Percentiles rank a stretch among this genome's conserved stretches.
These are phyloP conservation scores for Lottia scabra DNA, from an alignment of 2,888 invertebrate species.

Conservation along the genomic window DNA sequence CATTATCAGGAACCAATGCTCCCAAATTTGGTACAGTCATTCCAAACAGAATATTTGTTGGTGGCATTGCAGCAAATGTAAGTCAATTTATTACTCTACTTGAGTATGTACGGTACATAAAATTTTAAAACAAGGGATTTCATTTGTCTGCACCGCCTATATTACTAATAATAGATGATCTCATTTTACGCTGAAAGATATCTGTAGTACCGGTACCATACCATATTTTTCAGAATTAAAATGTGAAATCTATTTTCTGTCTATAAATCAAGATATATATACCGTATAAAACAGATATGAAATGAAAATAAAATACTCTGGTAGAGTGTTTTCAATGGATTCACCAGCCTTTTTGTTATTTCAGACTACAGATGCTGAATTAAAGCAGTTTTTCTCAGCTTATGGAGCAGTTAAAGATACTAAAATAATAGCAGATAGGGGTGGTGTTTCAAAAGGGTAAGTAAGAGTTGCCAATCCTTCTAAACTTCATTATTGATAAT, in stretches of 20 bases:
- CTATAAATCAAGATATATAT: too few relatives aligned
- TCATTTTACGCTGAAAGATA: too few relatives aligned
- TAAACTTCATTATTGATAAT: background rate
- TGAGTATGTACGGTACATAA: too few relatives aligned
- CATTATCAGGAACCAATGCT: constrained; percentile 54
- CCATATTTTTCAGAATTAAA: too few relatives aligned
- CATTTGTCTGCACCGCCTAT: too few relatives aligned
- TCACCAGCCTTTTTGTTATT: constrained; percentile 27
- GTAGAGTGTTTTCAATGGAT: too few relatives aligned
- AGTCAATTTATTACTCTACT: constrained; percentile 27
- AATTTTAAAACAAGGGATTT: too few relatives aligned
- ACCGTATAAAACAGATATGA: too few relatives aligned
- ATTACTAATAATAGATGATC: too few relatives aligned
- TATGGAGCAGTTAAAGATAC: constrained; percentile 83
- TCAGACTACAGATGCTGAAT: constrained; percentile 88
- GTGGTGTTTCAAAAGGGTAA: constrained; percentile 91
- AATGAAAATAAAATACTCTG: too few relatives aligned
- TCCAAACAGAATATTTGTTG: constrained; percentile 95
- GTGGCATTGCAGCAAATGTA: constrained; percentile 88
- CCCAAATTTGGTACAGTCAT: constrained; percentile 82
- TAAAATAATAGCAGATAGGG: constrained; percentile 94
- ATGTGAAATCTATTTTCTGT: too few relatives aligned
- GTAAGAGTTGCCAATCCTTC: constrained; percentile 15
- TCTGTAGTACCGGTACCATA: too few relatives aligned
- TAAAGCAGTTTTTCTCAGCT: constrained; percentile 90